These are phyloP conservation scores for Sebastolobus alascanus DNA, from an alignment of 2,797 vertebrate genomes.

Conservation along the genomic window DNA sequence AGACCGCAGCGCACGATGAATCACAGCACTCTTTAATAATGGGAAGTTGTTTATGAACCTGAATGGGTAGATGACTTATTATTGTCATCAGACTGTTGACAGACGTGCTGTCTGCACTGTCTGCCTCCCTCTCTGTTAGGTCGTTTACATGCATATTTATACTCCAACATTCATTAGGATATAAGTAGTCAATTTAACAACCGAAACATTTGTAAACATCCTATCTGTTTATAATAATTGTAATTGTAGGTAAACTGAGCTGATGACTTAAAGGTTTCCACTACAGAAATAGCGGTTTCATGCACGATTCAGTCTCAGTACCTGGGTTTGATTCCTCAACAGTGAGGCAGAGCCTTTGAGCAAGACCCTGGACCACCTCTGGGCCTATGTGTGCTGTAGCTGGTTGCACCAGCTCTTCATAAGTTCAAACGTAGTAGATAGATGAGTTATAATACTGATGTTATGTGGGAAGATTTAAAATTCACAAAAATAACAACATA, in stretches of 20 bases:
- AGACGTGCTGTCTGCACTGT: constrained; percentile 31
- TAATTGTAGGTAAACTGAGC: neutral
- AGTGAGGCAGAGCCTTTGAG: neutral
- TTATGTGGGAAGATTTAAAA: too few relatives aligned
- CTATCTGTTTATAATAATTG: neutral
- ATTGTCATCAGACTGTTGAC: constrained; percentile 42
- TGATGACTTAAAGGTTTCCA: neutral
- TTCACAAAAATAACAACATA: too few relatives aligned
- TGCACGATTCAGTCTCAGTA: neutral
- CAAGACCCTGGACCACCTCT: neutral
- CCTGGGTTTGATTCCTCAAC: neutral
- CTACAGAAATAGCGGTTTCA: neutral
- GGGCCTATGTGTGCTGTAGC: too few relatives aligned
- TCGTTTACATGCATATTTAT: constrained; percentile 17
- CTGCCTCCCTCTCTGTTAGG: constrained; percentile 19
- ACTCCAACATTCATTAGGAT: neutral
- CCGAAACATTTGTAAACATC: constrained; percentile 16
- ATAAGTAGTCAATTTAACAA: neutral
- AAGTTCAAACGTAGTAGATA: too few relatives aligned
- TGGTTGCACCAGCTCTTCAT: too few relatives aligned
- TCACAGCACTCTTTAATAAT: constrained; percentile 55
- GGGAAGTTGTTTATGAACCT: constrained; percentile 57
- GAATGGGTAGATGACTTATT: constrained; percentile 45
- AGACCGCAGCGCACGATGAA: constrained; percentile 64
- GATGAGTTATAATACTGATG: too few relatives aligned